These are phyloP conservation scores for Macquaria australasica DNA, from an alignment of 2,113 vertebrate genomes.

Conservation along the genomic window DNA sequence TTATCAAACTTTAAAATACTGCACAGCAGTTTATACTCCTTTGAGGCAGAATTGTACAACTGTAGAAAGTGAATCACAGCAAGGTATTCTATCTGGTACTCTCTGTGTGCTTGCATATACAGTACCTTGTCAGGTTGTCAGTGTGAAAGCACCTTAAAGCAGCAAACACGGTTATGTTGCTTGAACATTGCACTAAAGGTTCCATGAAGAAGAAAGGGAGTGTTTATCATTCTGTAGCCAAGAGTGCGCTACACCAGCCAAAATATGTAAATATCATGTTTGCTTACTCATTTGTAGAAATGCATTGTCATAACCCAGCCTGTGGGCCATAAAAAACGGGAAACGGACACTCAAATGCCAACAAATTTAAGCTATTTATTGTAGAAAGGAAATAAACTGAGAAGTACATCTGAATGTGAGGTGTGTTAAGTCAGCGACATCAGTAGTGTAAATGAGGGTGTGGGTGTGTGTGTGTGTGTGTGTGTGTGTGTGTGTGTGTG, in stretches of 20 bases:
- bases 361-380: neutral
- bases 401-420: no score
- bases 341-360: neutral
- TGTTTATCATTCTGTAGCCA: neutral
- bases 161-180: neutral
- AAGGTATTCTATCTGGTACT: neutral
- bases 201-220: neutral
- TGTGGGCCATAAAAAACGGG: neutral
- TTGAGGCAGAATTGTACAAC: neutral
- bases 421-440: no score
- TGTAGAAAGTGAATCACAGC: neutral
- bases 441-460: neutral
- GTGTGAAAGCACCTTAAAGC: neutral
- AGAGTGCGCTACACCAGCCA: neutral
- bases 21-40: neutral
- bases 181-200: neutral
- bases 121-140: neutral
- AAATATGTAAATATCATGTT: neutral
- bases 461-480: no score
- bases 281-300: neutral
- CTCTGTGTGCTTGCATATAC: neutral
- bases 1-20: slow-evolving; percentile 3
- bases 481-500: neutral
- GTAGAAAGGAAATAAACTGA: neutral
- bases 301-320: neutral